A percentile compares a stretch with the other conserved stretches of the same genome.
Conservation (phyloP, 2,113 vertebrate genomes). For the Grammomys surdaster region DNA sequence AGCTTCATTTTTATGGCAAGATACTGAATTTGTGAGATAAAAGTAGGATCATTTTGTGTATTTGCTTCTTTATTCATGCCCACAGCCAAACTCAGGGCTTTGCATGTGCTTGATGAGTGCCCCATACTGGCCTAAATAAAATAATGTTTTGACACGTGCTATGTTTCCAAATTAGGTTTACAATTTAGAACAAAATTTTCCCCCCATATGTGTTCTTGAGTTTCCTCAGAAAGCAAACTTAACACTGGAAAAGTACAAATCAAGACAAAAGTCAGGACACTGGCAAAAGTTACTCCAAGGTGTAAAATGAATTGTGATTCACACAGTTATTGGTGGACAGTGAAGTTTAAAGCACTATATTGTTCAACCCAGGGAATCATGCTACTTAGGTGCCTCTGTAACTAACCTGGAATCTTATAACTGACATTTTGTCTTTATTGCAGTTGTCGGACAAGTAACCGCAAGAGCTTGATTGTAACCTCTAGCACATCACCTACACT, state of each 20-base stretch:
- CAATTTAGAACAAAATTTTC: background rate
- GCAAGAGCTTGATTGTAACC: slow-evolving; percentile 98
- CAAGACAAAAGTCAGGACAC: slow-evolving; percentile 38
- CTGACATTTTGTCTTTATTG: slow-evolving; percentile 74
- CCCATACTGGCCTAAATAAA: background rate
- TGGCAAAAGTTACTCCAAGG: background rate
- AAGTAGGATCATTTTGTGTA: background rate
- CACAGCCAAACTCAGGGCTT: too few relatives aligned
- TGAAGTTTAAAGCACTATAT: slow-evolving; percentile 18
- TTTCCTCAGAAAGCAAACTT: slow-evolving; percentile 24
- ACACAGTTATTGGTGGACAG: background rate
- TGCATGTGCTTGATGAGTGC: background rate
- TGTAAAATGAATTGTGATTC: background rate
- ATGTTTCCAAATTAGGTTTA: slow-evolving; percentile 49
- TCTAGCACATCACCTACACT: slow-evolving; percentile 99
- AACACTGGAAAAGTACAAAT: background rate
- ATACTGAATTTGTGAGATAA: slow-evolving; percentile 29
- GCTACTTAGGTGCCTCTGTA: background rate
- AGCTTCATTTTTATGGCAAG: slow-evolving; percentile 39
- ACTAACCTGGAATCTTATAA: background rate
- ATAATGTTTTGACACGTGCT: slow-evolving; percentile 58
- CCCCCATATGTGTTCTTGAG: background rate
- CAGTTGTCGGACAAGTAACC: slow-evolving; percentile 98
- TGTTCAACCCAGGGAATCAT: background rate
- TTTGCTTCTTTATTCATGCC: background rate